Evolutionary conservation across 2,113 vertebrate species (phyloP).

Genomic region (Melospiza georgiana): DNA sequence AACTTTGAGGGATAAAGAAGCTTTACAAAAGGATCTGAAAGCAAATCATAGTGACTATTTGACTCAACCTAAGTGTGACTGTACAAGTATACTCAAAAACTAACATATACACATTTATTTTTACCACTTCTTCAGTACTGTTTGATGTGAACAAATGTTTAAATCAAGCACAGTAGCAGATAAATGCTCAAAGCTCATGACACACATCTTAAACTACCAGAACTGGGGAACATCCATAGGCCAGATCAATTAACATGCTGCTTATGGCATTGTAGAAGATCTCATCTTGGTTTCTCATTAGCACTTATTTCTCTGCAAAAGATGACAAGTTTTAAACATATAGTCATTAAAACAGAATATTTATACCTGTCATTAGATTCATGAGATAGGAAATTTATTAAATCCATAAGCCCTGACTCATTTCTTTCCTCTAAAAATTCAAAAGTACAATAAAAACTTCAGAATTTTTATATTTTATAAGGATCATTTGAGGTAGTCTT

Average conservation of each 20-base stretch:
- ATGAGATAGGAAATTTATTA: neutral
- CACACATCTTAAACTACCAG: neutral
- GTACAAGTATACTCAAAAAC: neutral
- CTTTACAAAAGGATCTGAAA: neutral
- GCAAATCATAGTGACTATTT: neutral
- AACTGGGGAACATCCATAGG: neutral
- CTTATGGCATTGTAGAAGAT: neutral
- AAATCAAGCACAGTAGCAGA: neutral
- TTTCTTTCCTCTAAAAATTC: neutral
- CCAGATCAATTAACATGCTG: neutral
- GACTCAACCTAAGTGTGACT: fast-evolving
- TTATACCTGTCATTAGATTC: neutral
- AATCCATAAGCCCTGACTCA: neutral
- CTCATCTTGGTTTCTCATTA: neutral
- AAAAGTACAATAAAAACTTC: neutral
- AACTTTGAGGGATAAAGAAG: neutral
- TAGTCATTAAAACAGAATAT: neutral
- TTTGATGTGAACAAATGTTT: neutral
- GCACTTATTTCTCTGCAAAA: neutral
- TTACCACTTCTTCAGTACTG: neutral
- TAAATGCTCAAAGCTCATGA: neutral
- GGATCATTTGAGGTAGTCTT: conserved; percentile 37
- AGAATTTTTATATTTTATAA: conserved; percentile 28
- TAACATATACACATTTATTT: neutral
- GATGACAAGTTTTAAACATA: neutral